These are phyloP conservation scores for Delia radicum DNA, from an alignment of 1,140 invertebrate genomes.

Conservation along the genomic window DNA sequence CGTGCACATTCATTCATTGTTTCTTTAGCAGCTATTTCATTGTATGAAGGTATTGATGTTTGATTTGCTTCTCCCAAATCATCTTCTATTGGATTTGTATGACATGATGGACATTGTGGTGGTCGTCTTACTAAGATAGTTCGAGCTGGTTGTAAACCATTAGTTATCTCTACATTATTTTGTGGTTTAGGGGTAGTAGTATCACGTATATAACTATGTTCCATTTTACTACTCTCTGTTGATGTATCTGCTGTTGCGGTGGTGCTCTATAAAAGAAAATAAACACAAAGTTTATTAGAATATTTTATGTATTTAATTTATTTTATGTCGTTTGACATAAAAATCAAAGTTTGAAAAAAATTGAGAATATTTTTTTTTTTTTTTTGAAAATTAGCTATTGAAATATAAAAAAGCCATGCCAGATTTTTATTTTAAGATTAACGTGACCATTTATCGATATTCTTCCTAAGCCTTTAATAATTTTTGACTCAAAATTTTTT, in stretches of 20 bases:
- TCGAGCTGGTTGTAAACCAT: slow-evolving; percentile 39
- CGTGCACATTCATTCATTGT: slow-evolving; percentile 75
- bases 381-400: too few species aligned
- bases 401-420: too few species aligned
- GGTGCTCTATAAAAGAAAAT: not conserved
- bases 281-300: not conserved
- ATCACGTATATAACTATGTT: slow-evolving; percentile 52
- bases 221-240: slow-evolving; percentile 40
- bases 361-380: too few species aligned
- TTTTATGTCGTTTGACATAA: too few species aligned
- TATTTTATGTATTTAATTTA: too few species aligned
- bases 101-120: slow-evolving; percentile 50
- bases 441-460: too few species aligned
- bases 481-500: too few species aligned
- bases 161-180: slow-evolving; percentile 32
- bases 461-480: too few species aligned
- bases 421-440: too few species aligned
- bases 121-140: slow-evolving; percentile 48
- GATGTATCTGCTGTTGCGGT: slow-evolving; percentile 15
- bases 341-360: too few species aligned
- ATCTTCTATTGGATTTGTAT: slow-evolving; percentile 44
- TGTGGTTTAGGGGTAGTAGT: slow-evolving; percentile 17
- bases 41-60: slow-evolving; percentile 59
- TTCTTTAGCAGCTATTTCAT: slow-evolving; percentile 64
- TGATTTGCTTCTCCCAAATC: slow-evolving; percentile 40